Evolutionary conservation across 1,140 invertebrate genomes (phyloP).

Genomic region (Stegodyphus mimosarum): DNA sequence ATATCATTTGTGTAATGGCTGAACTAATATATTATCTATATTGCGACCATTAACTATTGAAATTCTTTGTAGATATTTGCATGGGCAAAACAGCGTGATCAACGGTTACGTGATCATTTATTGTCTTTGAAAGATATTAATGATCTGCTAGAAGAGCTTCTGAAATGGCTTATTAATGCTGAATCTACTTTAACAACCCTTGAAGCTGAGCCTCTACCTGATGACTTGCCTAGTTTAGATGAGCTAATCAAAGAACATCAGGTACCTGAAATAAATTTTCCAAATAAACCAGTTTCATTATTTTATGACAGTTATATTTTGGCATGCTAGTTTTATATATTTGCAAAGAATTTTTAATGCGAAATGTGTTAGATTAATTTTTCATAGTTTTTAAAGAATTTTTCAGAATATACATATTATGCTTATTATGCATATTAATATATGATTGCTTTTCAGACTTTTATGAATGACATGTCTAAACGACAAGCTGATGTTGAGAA

Average conservation of each 20-base stretch:
- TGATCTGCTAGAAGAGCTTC: constrained; percentile 88
- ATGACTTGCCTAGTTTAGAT: constrained; percentile 87
- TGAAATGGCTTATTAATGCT: constrained; percentile 88
- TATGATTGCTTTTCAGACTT: constrained; percentile 64
- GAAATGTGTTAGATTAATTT: neutral
- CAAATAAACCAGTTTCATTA: no score
- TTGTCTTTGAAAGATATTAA: constrained; percentile 72
- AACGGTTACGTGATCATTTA: constrained; percentile 82
- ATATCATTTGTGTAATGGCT: no score
- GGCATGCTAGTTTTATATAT: no score
- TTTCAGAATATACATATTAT: no score
- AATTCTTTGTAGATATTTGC: constrained; percentile 64
- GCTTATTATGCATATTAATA: no score
- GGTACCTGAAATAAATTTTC: constrained; percentile 65
- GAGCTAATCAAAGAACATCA: constrained; percentile 90
- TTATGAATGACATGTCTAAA: constrained; percentile 90
- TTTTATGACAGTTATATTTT: no score
- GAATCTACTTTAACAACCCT: constrained; percentile 84
- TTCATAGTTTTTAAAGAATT: no score
- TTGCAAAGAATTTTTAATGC: neutral
- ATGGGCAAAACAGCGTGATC: constrained; percentile 76
- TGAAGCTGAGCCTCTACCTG: constrained; percentile 87
- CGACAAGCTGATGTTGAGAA: constrained; percentile 88
- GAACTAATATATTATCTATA: no score
- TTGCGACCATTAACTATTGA: no score